These are phyloP conservation scores for Rallus crepitans DNA, from an alignment of 2,797 vertebrate species.

Conservation along the genomic window DNA sequence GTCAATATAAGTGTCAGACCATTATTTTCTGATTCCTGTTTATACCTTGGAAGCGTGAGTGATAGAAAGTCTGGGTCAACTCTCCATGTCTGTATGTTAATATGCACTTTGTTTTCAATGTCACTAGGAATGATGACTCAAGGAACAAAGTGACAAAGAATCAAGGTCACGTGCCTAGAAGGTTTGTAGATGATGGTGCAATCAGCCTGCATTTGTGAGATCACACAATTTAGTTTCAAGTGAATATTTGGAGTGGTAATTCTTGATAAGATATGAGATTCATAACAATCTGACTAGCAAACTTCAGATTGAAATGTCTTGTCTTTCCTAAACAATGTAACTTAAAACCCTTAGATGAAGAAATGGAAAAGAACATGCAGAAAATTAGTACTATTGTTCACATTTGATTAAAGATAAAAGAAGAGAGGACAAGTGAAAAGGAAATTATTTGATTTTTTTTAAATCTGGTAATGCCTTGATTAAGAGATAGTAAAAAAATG, in stretches of 20 bases:
- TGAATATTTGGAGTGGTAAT: neutral
- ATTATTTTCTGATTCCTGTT: neutral
- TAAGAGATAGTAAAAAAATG: neutral
- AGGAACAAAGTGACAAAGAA: neutral
- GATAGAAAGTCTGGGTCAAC: neutral
- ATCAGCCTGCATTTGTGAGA: conserved; percentile 29
- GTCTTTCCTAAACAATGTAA: conserved; percentile 1
- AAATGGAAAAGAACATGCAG: neutral
- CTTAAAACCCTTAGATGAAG: neutral
- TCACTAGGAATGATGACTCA: neutral
- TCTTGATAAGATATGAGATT: neutral
- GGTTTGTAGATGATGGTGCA: neutral
- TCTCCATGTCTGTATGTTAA: neutral
- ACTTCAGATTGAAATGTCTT: neutral
- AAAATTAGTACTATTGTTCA: conserved; percentile 44
- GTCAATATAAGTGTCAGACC: neutral
- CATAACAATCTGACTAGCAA: neutral
- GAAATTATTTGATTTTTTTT: neutral
- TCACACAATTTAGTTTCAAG: neutral
- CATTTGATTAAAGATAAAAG: conserved; percentile 20
- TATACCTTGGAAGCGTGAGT: neutral
- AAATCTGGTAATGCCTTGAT: neutral
- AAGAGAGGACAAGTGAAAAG: neutral
- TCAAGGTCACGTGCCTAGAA: neutral
- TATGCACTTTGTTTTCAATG: neutral